A percentile compares a stretch with the other conserved stretches of the same genome.
Conservation (phyloP, 1,140 invertebrate genomes). For the Halyomorpha halys region DNA sequence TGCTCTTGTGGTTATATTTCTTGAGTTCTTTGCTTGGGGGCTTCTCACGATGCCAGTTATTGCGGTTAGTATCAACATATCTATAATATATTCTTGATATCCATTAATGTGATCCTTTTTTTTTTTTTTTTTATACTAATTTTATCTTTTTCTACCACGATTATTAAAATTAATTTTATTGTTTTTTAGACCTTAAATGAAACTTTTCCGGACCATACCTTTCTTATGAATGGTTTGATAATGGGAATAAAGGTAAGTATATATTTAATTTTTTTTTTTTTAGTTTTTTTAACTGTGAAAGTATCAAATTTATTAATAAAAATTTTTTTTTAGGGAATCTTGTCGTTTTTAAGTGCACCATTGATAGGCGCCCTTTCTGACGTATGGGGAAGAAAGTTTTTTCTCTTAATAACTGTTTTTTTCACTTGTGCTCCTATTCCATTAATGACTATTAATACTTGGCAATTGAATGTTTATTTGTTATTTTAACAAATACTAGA, state of each 20-base stretch:
- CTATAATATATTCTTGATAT: too few relatives aligned
- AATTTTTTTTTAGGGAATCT: slow-evolving; percentile 61
- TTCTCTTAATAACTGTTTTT: slow-evolving; percentile 95
- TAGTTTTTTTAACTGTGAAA: slow-evolving; percentile 1
- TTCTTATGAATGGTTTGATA: slow-evolving; percentile 98
- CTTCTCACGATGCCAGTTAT: slow-evolving; percentile 96
- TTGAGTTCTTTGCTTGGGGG: slow-evolving; percentile 99
- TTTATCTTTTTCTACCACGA: neutral
- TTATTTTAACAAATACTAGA: neutral
- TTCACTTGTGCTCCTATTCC: slow-evolving; percentile 99
- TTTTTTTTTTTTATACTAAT: neutral
- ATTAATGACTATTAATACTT: slow-evolving; percentile 96
- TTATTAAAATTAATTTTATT: slow-evolving; percentile 22
- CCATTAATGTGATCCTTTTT: neutral
- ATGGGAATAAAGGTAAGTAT: slow-evolving; percentile 78
- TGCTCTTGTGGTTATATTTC: slow-evolving; percentile 96
- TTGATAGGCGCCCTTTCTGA: slow-evolving; percentile 94
- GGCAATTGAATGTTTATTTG: slow-evolving; percentile 43
- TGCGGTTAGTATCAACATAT: slow-evolving; percentile 53
- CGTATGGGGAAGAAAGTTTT: slow-evolving; percentile 96
- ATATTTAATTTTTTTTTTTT: neutral
- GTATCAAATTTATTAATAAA: slow-evolving; percentile 13
- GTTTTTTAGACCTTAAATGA: slow-evolving; percentile 71
- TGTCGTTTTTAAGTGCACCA: slow-evolving; percentile 94
- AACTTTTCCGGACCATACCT: slow-evolving; percentile 97